A percentile compares a stretch with the other conserved stretches of the same genome.
phyloP scores from a whole-genome alignment of 2,888 invertebrate genomes.

The Nineta flava region DNA sequence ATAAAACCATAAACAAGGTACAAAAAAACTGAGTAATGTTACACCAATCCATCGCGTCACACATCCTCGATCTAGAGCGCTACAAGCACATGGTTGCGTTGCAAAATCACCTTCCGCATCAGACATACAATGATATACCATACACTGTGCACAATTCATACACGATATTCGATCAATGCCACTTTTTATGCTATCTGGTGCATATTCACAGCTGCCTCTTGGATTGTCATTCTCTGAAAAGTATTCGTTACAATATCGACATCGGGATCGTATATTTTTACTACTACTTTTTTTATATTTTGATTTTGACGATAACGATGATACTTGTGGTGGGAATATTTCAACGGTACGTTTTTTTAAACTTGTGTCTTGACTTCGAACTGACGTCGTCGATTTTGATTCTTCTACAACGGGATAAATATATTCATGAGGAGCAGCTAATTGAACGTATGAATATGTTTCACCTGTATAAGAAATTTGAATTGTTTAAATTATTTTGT shows the following conservation, averaged over 20 bases:
- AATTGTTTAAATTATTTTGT: background rate
- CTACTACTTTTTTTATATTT: conserved; percentile 20
- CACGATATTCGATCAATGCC: conserved; percentile 73
- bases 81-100: conserved; percentile 72
- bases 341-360: conserved; percentile 48
- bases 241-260: conserved; percentile 62
- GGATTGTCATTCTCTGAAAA: conserved; percentile 72
- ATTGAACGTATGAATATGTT: conserved; percentile 70
- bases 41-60: conserved; percentile 75
- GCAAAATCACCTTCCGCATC: conserved; percentile 80
- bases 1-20: conserved; percentile 92
- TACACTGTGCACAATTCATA: conserved; percentile 73
- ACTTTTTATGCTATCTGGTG: conserved; percentile 67
- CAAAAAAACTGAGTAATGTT: conserved; percentile 67
- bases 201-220: conserved; percentile 72
- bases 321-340: conserved; percentile 32
- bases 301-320: conserved; percentile 27
- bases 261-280: conserved; percentile 31
- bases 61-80: conserved; percentile 49
- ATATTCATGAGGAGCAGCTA: conserved; percentile 72
- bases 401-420: conserved; percentile 62
- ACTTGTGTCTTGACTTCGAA: conserved; percentile 37
- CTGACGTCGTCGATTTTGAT: conserved; percentile 24
- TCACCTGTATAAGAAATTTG: conserved; percentile 29
- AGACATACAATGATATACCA: conserved; percentile 87